phyloP scores from a whole-genome alignment of 2,113 vertebrate species.

The Camelus bactrianus region DNA sequence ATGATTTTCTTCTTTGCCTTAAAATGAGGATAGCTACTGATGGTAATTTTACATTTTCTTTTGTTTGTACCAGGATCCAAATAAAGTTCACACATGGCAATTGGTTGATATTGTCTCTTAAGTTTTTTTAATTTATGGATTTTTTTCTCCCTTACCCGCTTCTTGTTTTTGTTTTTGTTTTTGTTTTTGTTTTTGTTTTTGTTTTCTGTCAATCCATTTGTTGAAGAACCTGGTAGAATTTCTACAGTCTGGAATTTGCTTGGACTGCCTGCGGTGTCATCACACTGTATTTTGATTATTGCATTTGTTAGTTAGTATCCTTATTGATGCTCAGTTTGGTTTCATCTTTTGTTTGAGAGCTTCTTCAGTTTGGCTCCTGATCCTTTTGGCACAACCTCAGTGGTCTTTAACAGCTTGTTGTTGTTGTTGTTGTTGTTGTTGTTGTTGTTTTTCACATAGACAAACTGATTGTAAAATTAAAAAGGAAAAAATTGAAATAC shows the following conservation, averaged over 20 bases:
- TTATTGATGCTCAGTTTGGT: neutral
- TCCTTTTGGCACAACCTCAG: neutral
- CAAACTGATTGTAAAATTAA: neutral
- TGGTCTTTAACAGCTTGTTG: neutral
- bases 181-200: neutral
- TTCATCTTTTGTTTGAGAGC: slow-evolving; percentile 25
- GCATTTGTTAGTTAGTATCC: neutral
- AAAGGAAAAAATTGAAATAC: neutral
- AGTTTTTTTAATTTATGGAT: neutral
- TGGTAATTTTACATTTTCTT: neutral
- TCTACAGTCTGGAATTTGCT: neutral
- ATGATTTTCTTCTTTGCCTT: neutral
- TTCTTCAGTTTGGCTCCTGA: neutral
- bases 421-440: neutral
- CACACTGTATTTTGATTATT: neutral
- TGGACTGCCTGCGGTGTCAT: neutral
- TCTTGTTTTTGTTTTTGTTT: neutral
- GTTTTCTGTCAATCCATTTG: neutral
- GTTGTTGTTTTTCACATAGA: neutral
- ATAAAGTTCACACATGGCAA: neutral
- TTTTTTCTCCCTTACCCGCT: neutral
- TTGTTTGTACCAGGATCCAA: neutral
- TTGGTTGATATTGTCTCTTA: neutral
- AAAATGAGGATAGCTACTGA: slow-evolving; percentile 5
- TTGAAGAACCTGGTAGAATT: neutral